These are phyloP conservation scores for Galaxias olidus DNA, from an alignment of 2,797 vertebrate species.

Conservation along the genomic window DNA sequence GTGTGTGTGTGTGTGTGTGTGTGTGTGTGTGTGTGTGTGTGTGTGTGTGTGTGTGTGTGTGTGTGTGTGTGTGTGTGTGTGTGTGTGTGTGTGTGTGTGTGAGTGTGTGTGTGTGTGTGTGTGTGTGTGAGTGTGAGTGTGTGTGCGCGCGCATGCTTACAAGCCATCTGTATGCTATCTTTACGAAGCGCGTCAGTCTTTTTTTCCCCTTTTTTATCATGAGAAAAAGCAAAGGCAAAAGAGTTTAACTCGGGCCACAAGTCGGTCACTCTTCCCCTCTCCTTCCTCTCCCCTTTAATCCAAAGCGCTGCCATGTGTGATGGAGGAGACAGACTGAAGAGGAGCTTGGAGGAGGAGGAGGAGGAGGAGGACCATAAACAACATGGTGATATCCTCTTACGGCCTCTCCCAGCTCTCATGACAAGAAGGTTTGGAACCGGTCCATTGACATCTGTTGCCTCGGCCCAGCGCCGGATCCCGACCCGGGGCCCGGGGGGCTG, in stretches of 20 bases:
- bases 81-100: too few species aligned
- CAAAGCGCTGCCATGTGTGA: constrained; percentile 18
- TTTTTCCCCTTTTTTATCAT: constrained; percentile 1
- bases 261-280: constrained; percentile 16
- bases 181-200: neutral
- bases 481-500: constrained; percentile 11
- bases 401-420: constrained; percentile 45
- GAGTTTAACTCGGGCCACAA: neutral
- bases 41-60: neutral
- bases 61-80: neutral
- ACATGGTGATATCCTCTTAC: constrained; percentile 61
- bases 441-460: constrained; percentile 63
- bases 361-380: constrained; percentile 27
- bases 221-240: too few species aligned
- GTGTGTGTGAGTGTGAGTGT: too few species aligned
- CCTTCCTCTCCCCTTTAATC: constrained; percentile 20
- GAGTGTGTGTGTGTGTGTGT: too few species aligned
- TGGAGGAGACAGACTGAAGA: constrained; percentile 12
- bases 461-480: constrained; percentile 40
- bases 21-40: neutral
- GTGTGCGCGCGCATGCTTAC: too few species aligned
- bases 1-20: neutral
- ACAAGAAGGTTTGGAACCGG: constrained; percentile 58
- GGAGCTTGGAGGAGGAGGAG: too few species aligned
- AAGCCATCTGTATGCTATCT: too few species aligned